Evolutionary conservation across 2,797 vertebrate genomes (phyloP), one percentile per base, ranked within the genome.

Genomic region (Mareca strepera): DNA sequence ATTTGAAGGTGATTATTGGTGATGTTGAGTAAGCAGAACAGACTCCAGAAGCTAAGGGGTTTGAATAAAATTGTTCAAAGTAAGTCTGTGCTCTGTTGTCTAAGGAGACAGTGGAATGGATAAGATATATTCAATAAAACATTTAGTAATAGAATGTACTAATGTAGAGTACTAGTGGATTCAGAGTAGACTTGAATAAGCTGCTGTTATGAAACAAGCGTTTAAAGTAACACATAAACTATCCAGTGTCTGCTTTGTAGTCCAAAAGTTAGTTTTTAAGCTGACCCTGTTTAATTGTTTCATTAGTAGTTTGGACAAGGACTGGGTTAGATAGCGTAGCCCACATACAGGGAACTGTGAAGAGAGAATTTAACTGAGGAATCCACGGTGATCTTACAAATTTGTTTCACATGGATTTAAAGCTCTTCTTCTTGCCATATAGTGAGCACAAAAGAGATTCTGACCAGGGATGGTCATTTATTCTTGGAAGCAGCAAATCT

Each of bases 331-430:
- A 6, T 39, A 17, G 53, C 2, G 13, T 31, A 55, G 12, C 46
- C 26, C 5, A 0, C 3, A 2, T 22, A 28, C 7, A 22, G 44
- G 35, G 7, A 8, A 29, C 18, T 9, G 18, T 7, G 11, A 64
- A 67, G n/a, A 7, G 11, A 66, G 11, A 15, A n/a, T n/a, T 73
- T 68, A 58, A 28, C 20, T 22, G 10, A 2, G 25, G 22, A 86
- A 44, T 33, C 41, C 31, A 23, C 1, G 6, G 18, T 0, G 1
- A 8, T 53, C 37, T 29, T 64, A 33, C 31, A 62, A 44, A 13
- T 77, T 74, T 74, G 15, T 83, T 90, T 53, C 48, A 13, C 44
- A 58, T 28, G 56, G 44, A 50, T 81, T 68, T 84, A 37, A 53
- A 68, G 20, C 10, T 64, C 5, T 2, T 66, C 86, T 55, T 28